Conservation (phyloP, 2,113 vertebrate species). For the Tiliqua scincoides region DNA sequence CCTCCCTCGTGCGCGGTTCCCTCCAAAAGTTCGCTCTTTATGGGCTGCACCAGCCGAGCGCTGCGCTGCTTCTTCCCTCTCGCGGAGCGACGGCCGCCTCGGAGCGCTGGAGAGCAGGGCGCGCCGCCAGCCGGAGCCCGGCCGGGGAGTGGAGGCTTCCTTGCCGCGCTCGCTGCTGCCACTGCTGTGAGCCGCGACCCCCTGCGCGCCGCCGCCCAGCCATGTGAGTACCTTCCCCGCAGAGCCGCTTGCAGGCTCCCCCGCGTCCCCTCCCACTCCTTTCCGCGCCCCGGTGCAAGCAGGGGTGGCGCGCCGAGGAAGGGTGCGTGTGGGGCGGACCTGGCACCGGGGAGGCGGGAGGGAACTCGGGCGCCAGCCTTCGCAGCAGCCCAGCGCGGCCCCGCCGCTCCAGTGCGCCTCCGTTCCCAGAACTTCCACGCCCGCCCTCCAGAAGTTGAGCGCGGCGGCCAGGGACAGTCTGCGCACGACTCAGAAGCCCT, state of each 20-base stretch:
- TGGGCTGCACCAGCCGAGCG: conserved; percentile 73
- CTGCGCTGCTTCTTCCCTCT: conserved; percentile 66
- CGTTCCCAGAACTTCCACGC: conserved; percentile 23
- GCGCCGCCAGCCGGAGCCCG: too few species aligned
- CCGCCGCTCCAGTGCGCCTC: conserved; percentile 27
- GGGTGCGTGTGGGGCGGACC: conserved; percentile 1
- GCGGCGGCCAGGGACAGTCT: too few species aligned
- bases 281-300: too few species aligned
- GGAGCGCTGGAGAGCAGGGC: too few species aligned
- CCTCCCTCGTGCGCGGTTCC: conserved; percentile 77
- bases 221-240: conserved; percentile 76
- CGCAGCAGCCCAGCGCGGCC: too few species aligned
- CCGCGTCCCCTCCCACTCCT: too few species aligned
- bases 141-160: conserved; percentile 58
- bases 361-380: too few species aligned
- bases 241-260: not conserved
- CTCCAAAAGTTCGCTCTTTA: conserved; percentile 83
- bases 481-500: too few species aligned
- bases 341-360: conserved; percentile 36
- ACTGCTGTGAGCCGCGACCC: too few species aligned
- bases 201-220: conserved; percentile 68
- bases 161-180: not conserved
- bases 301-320: conserved; percentile 54
- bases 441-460: not conserved
- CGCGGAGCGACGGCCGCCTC: conserved; percentile 70